phyloP scores from a whole-genome alignment of 2,113 vertebrate genomes.

The Serinus canaria region DNA sequence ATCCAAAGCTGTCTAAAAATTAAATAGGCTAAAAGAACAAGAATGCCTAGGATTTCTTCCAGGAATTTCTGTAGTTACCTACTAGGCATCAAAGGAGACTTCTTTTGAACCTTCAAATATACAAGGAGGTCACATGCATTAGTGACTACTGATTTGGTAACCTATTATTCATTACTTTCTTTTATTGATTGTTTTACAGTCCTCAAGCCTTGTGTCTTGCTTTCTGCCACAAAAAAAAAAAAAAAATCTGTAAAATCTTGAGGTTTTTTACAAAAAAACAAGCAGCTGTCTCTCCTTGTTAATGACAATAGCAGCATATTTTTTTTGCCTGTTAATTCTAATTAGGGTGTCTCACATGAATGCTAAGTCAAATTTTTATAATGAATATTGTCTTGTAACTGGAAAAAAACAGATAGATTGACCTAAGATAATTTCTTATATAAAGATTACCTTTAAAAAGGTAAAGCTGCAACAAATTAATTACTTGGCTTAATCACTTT shows the following conservation, averaged over 20 bases:
- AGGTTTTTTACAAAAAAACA: neutral
- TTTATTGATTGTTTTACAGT: slow-evolving; percentile 57
- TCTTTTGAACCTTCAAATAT: slow-evolving; percentile 66
- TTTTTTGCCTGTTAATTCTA: neutral
- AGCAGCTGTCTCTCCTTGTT: neutral
- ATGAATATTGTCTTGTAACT: neutral
- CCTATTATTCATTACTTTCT: slow-evolving; percentile 59
- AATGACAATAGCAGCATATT: neutral
- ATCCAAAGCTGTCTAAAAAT: slow-evolving; percentile 64
- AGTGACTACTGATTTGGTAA: slow-evolving; percentile 38
- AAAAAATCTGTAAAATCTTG: neutral
- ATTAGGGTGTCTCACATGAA: neutral
- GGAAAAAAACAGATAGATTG: neutral
- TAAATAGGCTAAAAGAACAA: slow-evolving; percentile 69
- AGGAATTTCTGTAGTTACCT: slow-evolving; percentile 60
- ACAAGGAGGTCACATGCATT: slow-evolving; percentile 56
- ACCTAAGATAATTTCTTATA: neutral
- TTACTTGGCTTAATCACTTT: neutral
- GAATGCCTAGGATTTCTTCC: slow-evolving; percentile 64
- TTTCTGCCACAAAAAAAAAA: neutral
- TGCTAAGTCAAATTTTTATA: neutral
- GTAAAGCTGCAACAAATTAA: neutral
- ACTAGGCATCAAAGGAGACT: slow-evolving; percentile 55
- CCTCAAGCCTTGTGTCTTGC: neutral
- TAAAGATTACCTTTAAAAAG: neutral